These are phyloP conservation scores for Lordiphosa andalusiaca DNA, from an alignment of 2,888 invertebrate species.

Conservation along the genomic window DNA sequence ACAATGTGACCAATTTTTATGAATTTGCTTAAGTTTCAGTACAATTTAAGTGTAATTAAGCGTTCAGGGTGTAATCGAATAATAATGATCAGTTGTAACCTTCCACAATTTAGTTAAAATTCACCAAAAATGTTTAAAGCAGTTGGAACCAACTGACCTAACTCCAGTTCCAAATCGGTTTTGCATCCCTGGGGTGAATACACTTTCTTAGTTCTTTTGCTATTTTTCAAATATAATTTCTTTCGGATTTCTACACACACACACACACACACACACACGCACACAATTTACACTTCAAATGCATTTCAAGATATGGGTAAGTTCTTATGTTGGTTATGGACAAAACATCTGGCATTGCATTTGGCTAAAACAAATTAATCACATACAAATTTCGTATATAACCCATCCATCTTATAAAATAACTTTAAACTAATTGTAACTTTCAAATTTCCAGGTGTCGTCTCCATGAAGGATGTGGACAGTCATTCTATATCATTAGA, in stretches of 20 bases:
- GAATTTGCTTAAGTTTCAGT: too few relatives aligned
- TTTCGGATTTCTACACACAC: conserved; percentile 48
- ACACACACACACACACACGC: conserved; percentile 2
- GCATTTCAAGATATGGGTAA: conserved; percentile 61
- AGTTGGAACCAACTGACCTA: too few relatives aligned
- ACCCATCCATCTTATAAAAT: too few relatives aligned
- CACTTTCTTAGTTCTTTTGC: not conserved
- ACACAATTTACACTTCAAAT: conserved; percentile 38
- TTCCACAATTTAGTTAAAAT: too few relatives aligned
- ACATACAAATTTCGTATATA: not conserved
- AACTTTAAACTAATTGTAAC: not conserved
- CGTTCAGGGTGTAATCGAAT: too few relatives aligned
- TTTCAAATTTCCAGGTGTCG: conserved; percentile 83
- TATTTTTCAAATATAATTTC: conserved; percentile 39
- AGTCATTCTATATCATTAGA: conserved; percentile 90
- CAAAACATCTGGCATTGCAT: conserved; percentile 15
- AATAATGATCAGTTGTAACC: too few relatives aligned
- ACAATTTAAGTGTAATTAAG: too few relatives aligned
- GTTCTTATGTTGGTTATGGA: conserved; percentile 35
- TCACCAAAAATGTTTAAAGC: too few relatives aligned
- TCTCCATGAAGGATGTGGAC: conserved; percentile 85
- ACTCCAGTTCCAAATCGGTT: too few relatives aligned
- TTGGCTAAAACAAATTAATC: conserved; percentile 1
- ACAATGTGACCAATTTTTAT: too few relatives aligned
- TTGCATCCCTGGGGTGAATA: not conserved